phyloP scores from a whole-genome alignment of 1,140 invertebrate genomes.

The Hetaerina americana region DNA sequence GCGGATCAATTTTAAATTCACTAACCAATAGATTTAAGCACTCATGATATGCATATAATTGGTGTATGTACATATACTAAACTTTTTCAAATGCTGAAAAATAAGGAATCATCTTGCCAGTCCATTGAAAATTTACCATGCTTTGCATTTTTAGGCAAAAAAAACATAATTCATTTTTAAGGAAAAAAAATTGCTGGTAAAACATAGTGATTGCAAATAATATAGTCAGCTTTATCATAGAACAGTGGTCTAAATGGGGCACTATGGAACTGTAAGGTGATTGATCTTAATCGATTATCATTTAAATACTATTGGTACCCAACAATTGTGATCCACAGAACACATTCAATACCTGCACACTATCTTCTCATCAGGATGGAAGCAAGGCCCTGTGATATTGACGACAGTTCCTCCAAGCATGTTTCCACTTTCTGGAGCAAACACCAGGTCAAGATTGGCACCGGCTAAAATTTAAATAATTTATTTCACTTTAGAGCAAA shows the following conservation, averaged over 20 bases:
- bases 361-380: conserved; percentile 55
- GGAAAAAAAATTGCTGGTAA: no score
- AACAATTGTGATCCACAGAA: not conserved
- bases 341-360: conserved; percentile 46
- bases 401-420: conserved; percentile 91
- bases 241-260: not conserved
- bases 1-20: no score
- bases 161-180: no score
- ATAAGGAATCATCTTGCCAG: no score
- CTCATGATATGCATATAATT: no score
- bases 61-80: no score
- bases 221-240: no score
- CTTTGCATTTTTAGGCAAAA: no score
- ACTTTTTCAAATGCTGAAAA: no score
- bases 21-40: no score
- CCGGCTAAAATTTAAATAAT: conserved; percentile 45
- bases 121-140: no score
- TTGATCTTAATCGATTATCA: not conserved
- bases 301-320: not conserved
- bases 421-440: conserved; percentile 85
- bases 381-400: conserved; percentile 90
- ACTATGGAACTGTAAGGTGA: not conserved
- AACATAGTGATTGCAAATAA: no score
- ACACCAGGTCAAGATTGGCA: conserved; percentile 63
- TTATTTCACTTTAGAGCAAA: conserved; percentile 14